Evolutionary conservation across 2,797 vertebrate genomes (phyloP), one percentile per base, ranked within the genome.

Genomic region (Diceros bicornis): DNA sequence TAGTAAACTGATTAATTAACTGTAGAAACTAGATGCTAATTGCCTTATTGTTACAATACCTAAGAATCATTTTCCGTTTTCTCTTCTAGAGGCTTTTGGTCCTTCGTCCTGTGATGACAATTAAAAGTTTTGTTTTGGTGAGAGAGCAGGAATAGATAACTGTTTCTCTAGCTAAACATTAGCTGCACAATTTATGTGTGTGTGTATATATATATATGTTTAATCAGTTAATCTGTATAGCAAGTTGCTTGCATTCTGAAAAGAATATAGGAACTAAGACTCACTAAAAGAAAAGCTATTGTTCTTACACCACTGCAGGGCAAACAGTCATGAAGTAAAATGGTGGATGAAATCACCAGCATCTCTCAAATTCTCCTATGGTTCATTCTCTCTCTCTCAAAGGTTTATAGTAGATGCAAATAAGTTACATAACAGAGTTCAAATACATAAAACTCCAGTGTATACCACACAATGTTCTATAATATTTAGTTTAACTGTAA

Each of bases 1-100:
- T 29, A 64, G n/a, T 71, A 92, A 95, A 86, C 25, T n/a, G 17
- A 96, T 94, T 92, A 84, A 37, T n/a, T 83, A 69, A 55, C 21
- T 44, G 3, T 2, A 86, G 32, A 86, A 77, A 64, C 4, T 21
- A 81, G 13, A 78, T 77, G 23, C 3, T 44, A 77, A 75, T n/a
- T 91, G 1, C 2, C 29, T 88, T 83, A 78, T 61, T 94, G 68
- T 14, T n/a, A 78, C 13, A 78, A 88, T 50, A 61, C 6, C 17
- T 64, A 71, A 82, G 13, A 93, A 29, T 23, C 2, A 8, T 21
- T 64, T 18, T 66, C 18, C 2, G n/a, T 34, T 68, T 89, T 86
- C 52, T 82, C 29, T 47, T 86, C 37, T 68, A 20, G 29, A 81
- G 66, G 23, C 6, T 62, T 79, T 89, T 89, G 16, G 34, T 2